Conservation (phyloP, 2,888 invertebrate species). For the Drosophila acutilabella region DNA sequence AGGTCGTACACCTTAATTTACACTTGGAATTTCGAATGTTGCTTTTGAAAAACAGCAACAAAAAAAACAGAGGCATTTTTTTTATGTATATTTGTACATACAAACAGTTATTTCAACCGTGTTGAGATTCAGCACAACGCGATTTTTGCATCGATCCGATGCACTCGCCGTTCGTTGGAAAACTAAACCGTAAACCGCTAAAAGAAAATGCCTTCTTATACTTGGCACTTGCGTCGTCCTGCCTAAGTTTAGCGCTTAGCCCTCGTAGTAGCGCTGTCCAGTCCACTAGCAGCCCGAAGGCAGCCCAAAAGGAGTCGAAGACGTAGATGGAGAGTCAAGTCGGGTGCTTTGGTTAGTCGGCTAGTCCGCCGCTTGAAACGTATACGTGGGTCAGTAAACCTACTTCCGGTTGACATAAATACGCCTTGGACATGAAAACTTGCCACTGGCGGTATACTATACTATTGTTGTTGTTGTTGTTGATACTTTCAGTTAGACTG, state of each 20-base stretch:
- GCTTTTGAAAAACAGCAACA: constrained; percentile 23
- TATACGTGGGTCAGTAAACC: constrained; percentile 86
- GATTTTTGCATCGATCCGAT: constrained; percentile 83
- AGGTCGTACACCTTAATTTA: constrained; percentile 17
- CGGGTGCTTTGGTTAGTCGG: constrained; percentile 36
- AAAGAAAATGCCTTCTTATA: constrained; percentile 75
- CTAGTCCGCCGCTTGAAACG: constrained; percentile 58
- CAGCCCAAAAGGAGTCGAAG: constrained; percentile 19
- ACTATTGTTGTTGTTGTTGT: constrained; percentile 39
- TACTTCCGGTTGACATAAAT: constrained; percentile 86
- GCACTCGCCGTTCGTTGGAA: constrained; percentile 81
- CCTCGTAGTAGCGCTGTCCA: constrained; percentile 58
- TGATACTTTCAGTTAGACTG: constrained; percentile 43
- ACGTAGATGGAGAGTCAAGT: neutral
- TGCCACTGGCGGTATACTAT: constrained; percentile 66
- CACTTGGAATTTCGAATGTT: constrained; percentile 17
- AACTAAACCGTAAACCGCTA: constrained; percentile 71
- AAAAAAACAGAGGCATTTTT: neutral
- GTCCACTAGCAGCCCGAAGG: constrained; percentile 51
- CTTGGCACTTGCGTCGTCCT: constrained; percentile 28
- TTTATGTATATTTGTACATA: constrained; percentile 17
- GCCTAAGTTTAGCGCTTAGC: constrained; percentile 12
- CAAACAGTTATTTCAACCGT: constrained; percentile 59
- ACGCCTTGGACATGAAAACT: constrained; percentile 85
- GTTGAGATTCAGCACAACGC: constrained; percentile 55